Evolutionary conservation across 2,888 invertebrate genomes (phyloP).

Genomic region (Ethmia dodecea): DNA sequence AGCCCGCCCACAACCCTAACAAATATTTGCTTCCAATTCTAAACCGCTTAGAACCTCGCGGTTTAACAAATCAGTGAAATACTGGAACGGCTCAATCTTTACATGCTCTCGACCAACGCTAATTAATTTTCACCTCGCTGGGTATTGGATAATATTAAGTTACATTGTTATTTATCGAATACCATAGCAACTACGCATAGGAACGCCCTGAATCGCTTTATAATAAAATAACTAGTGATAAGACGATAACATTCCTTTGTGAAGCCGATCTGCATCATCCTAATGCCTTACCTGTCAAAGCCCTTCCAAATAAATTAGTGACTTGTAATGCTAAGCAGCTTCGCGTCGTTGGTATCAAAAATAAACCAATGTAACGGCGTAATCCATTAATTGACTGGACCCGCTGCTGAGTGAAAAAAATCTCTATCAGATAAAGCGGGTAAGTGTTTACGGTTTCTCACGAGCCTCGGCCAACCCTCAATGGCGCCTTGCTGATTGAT

Average conservation of each 20-base stretch:
- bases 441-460: conserved; percentile 78
- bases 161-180: conserved; percentile 21
- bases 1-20: conserved; percentile 53
- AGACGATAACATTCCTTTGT: conserved; percentile 38
- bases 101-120: conserved; percentile 23
- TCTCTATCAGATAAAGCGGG: conserved; percentile 70
- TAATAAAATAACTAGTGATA: conserved; percentile 35
- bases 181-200: conserved; percentile 21
- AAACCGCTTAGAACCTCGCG: conserved; percentile 62
- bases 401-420: conserved; percentile 69
- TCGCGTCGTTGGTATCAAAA: conserved; percentile 56
- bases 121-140: conserved; percentile 27
- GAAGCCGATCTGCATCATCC: conserved; percentile 45
- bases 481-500: conserved; percentile 77
- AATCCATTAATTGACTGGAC: conserved; percentile 75
- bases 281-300: conserved; percentile 62
- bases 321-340: conserved; percentile 58
- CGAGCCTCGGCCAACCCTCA: conserved; percentile 72
- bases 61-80: conserved; percentile 51
- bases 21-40: conserved; percentile 73
- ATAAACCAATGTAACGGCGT: conserved; percentile 71
- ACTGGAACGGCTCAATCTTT: conserved; percentile 41
- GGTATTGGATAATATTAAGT: conserved; percentile 18
- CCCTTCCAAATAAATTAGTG: conserved; percentile 65
- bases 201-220: conserved; percentile 31